phyloP scores from a whole-genome alignment of 1,140 invertebrate genomes.

The Drosophila melanica region DNA sequence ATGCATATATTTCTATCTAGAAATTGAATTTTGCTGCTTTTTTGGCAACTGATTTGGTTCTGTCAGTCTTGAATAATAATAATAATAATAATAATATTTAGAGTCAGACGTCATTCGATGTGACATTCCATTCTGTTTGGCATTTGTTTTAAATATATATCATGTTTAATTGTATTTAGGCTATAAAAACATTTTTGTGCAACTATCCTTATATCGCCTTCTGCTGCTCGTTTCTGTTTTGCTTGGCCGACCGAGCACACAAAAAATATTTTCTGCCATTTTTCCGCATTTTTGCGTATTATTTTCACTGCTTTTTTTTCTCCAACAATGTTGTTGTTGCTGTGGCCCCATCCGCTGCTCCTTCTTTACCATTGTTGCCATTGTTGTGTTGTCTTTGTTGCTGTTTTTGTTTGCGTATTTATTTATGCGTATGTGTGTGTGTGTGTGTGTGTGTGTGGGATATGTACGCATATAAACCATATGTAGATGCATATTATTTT shows the following conservation, averaged over 20 bases:
- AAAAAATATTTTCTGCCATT: slow-evolving; percentile 71
- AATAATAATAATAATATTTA: background rate
- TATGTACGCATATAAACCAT: slow-evolving; percentile 28
- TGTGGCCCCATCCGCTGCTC: slow-evolving; percentile 11
- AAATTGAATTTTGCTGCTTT: no score
- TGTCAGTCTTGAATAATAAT: no score
- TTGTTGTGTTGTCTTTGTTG: slow-evolving; percentile 46
- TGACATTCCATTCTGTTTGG: slow-evolving; percentile 1
- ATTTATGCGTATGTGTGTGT: slow-evolving; percentile 53
- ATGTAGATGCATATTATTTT: slow-evolving; percentile 50
- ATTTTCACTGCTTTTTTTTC: slow-evolving; percentile 70
- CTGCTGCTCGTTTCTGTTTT: slow-evolving; percentile 26
- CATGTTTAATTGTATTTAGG: slow-evolving; percentile 35
- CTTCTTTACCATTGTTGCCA: slow-evolving; percentile 18
- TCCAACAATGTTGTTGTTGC: slow-evolving; percentile 47
- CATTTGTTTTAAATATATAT: slow-evolving; percentile 23
- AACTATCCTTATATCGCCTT: background rate
- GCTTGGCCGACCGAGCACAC: slow-evolving; percentile 40
- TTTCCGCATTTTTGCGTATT: slow-evolving; percentile 76
- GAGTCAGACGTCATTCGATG: background rate
- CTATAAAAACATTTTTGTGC: slow-evolving; percentile 13
- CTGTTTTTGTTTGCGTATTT: slow-evolving; percentile 63
- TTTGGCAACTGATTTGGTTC: no score
- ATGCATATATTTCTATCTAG: no score
- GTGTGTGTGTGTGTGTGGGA: slow-evolving; percentile 6